phyloP scores from a whole-genome alignment of 2,797 vertebrate genomes.

The Erethizon dorsatum region DNA sequence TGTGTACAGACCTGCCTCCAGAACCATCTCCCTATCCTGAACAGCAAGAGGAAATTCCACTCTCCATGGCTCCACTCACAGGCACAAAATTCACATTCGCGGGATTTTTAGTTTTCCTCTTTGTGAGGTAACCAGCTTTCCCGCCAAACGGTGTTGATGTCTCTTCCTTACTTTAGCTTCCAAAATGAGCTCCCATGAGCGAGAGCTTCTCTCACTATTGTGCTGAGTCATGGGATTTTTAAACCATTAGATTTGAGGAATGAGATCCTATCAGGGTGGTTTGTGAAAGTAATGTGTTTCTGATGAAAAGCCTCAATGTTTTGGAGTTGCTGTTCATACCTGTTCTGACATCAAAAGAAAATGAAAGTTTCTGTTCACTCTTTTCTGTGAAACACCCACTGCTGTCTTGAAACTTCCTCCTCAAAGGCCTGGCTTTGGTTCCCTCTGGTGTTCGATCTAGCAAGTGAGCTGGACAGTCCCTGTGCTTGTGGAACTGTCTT shows the following conservation, averaged over 20 bases:
- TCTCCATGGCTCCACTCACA: background rate
- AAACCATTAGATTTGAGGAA: slow-evolving; percentile 30
- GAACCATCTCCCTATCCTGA: slow-evolving; percentile 4
- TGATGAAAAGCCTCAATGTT: slow-evolving; percentile 26
- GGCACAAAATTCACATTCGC: background rate
- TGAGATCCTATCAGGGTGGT: background rate
- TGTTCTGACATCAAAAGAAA: slow-evolving; percentile 55
- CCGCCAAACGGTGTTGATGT: fast-evolving
- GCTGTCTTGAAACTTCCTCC: background rate
- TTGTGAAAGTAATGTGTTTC: slow-evolving; percentile 39
- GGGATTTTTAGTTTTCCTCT: slow-evolving; percentile 59
- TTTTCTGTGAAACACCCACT: slow-evolving; percentile 4
- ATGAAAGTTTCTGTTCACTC: slow-evolving; percentile 17
- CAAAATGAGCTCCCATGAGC: background rate
- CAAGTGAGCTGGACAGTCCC: background rate
- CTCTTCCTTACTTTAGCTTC: slow-evolving; percentile 49
- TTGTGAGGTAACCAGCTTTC: background rate
- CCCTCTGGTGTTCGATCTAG: slow-evolving; percentile 53
- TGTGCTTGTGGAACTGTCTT: background rate
- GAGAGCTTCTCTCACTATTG: background rate
- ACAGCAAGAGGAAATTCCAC: slow-evolving; percentile 39
- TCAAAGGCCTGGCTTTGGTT: slow-evolving; percentile 64
- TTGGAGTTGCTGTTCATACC: background rate
- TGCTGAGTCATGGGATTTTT: slow-evolving; percentile 51
- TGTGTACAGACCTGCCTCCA: background rate